Percentiles rank a stretch among this genome's conserved stretches.
Evolutionary conservation across 2,797 vertebrate species (phyloP).

Genomic region (Heterohyrax brucei): DNA sequence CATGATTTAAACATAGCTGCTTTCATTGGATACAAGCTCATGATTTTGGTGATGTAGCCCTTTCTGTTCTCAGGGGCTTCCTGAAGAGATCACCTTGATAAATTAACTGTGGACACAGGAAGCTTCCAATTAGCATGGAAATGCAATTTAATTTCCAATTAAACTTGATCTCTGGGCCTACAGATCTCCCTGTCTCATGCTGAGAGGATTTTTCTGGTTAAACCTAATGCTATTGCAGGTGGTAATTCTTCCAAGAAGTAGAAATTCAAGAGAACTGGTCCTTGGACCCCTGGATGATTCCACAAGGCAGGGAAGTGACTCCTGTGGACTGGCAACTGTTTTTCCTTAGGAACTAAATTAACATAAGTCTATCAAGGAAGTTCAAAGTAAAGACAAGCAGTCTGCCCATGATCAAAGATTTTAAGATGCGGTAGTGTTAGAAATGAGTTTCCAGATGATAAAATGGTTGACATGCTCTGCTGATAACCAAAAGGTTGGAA

Average conservation of each 20-base stretch:
- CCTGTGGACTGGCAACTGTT: neutral
- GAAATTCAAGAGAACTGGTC: neutral
- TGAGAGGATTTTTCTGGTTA: slow-evolving; percentile 60
- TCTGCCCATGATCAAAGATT: neutral
- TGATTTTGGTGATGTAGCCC: slow-evolving; percentile 26
- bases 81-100: slow-evolving; percentile 64
- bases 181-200: slow-evolving; percentile 46
- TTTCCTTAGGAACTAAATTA: neutral
- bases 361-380: neutral
- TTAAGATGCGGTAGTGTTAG: neutral
- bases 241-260: neutral
- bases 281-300: neutral
- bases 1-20: neutral
- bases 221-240: neutral
- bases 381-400: neutral
- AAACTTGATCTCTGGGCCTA: slow-evolving; percentile 73
- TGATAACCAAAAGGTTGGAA: neutral
- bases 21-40: neutral
- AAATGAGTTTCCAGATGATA: neutral
- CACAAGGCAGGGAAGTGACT: neutral
- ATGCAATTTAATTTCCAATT: slow-evolving; percentile 84
- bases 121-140: slow-evolving; percentile 63
- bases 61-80: slow-evolving; percentile 1
- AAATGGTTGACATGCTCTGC: neutral
- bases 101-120: slow-evolving; percentile 67